These are phyloP conservation scores for Bolinopsis microptera DNA, from an alignment of 37 sponge, comb jelly and placozoan genomes.

Conservation along the genomic window DNA sequence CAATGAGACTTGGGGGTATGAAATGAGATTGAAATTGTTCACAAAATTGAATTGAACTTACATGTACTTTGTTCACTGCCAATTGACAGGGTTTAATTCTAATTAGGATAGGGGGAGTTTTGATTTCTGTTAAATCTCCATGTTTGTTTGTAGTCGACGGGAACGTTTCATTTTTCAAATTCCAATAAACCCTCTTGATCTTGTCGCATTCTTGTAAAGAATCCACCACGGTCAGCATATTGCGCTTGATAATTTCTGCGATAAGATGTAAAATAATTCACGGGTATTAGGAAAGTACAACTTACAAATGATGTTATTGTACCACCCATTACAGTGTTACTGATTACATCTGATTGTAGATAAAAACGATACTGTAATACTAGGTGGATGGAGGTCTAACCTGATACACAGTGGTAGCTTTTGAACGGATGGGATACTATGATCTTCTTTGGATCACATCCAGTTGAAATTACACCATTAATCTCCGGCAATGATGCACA, in stretches of 20 bases:
- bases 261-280: not conserved
- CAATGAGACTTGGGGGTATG: no score
- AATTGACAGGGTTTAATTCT: not conserved
- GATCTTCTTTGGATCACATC: not conserved
- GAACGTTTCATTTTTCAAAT: not conserved
- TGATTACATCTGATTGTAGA: no score
- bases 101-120: not conserved
- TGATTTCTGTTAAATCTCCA: not conserved
- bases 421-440: slow-evolving; percentile 19
- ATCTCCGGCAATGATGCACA: not conserved
- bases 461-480: not conserved
- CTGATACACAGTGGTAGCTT: not conserved
- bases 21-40: no score
- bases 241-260: not conserved
- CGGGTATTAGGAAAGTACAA: not conserved
- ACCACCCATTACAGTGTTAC: no score
- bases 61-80: not conserved
- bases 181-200: not conserved
- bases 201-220: not conserved
- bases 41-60: no score
- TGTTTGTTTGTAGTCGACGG: not conserved
- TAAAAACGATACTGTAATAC: no score
- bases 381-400: no score
- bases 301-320: no score
- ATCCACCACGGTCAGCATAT: slow-evolving; percentile 9